Evolutionary conservation across 2,797 vertebrate species (phyloP), one percentile per base, ranked within the genome.

Genomic region (Fratercula arctica): DNA sequence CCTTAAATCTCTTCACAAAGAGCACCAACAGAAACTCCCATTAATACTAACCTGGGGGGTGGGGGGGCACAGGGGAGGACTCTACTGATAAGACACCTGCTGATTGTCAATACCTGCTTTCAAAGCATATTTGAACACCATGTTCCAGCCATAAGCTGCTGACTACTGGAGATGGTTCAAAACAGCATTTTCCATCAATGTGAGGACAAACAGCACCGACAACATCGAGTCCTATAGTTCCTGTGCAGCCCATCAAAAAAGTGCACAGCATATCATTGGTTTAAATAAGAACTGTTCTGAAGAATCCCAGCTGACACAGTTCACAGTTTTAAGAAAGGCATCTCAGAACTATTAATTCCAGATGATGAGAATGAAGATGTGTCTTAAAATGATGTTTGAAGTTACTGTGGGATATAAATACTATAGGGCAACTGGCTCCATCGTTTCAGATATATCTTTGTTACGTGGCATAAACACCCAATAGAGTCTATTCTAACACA

Each of bases 201-300:
- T 24, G 35, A 86, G 19, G 10, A 86, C 57, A 75, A 85, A 73
- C 29, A 73, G 31, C 3, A 10, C 46, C 67, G 63, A 89, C 39
- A 48, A 9, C 5, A 45, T 13, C 0, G 0, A 86, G 31, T 33
- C 64, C 60, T 35, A 16, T 0, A 67, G n/a, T n/a, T 91, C 53
- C 50, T 56, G 60, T 10, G 13, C 57, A 78, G 59, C 29, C 54
- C 26, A 37, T 15, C 66, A 48, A 21, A 50, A n/a, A 80, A 70
- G 45, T 4, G 6, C 72, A 87, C 33, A 51, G 67, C 4, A 0
- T 24, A 46, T 16, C n/a, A 35, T 0, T 35, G 17, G 14, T 61
- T 87, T 67, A 59, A 83, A 85, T 26, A 59, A 54, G 25, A 69
- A 67, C 28, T 45, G 45, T 69, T n/a, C 28, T 25, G 39, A 77